Conservation (phyloP, 2,797 vertebrate species). For the Alca torda region DNA sequence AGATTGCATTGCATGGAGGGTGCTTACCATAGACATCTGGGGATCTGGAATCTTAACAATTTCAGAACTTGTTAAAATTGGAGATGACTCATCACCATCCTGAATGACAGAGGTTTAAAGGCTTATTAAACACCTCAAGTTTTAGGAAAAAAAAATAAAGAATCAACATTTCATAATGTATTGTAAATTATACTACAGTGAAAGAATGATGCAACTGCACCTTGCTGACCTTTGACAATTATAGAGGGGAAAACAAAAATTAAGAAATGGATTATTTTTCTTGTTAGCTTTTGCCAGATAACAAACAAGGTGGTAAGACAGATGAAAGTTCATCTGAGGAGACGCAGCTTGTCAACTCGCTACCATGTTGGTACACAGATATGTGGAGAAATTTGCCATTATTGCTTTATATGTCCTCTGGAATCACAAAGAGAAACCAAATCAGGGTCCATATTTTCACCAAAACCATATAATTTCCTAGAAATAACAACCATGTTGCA, state of each 20-base stretch:
- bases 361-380: background rate
- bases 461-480: background rate
- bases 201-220: background rate
- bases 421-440: background rate
- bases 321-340: background rate
- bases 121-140: background rate
- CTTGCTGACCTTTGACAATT: background rate
- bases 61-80: conserved; percentile 89
- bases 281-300: background rate
- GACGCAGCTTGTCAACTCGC: accelerated
- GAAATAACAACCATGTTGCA: background rate
- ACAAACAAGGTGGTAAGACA: background rate
- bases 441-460: background rate
- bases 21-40: conserved; percentile 96
- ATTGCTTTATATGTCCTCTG: background rate
- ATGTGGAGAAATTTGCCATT: background rate
- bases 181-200: background rate
- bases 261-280: background rate
- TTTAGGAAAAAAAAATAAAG: background rate
- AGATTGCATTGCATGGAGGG: background rate
- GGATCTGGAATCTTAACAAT: conserved; percentile 98
- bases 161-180: background rate
- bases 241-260: background rate
- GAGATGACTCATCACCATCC: conserved; percentile 92
- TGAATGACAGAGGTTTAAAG: conserved; percentile 57